Evolutionary conservation across 2,113 vertebrate genomes (phyloP), one percentile per base, ranked within the genome.

Genomic region (Oreochromis niloticus): DNA sequence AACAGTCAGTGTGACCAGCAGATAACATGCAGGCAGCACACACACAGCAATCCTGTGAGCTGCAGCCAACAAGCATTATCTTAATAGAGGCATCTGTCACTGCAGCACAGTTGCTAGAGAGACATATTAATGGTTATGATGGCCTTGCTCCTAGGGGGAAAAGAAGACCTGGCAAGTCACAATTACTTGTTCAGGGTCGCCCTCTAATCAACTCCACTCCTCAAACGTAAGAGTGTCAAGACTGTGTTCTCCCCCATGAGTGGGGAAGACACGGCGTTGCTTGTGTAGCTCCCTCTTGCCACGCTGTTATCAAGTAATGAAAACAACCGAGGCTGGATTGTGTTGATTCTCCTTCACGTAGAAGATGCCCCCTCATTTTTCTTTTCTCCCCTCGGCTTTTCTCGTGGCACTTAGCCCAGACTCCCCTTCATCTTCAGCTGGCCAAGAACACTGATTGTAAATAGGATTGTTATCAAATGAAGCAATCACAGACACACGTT

Each of bases 41-140:
- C 50, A 7, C 84, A 46, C 66, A 57, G 54, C 59, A 52, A 80
- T 80, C 73, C 80, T 24, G 63, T 80, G 85, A 52, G 54, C 79
- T 61, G 81, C 57, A 43, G 68, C 85, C 81, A 68, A 55, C 22
- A 1, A 87, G 81, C 55, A 87, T 81, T 91, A 63, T 90, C 85
- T 85, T 85, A 89, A 88, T 92, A 75, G 92, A 90, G 78, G 91
- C 86, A 81, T 91, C 89, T 94, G 89, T 93, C 87, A 91, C 81
- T 80, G 89, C 66, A 41, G 50, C 16, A 12, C 50, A 34, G 85
- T 39, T 6, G 66, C 88, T 87, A 83, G 88, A 91, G 85, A 89
- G 93, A 92, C 89, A 91, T 83, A 91, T 93, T 93, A 93, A 93
- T 94, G 90, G 90, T 89, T 93, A 95, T 93, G 92, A 94, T 85